These are phyloP conservation scores for Physocephala rufipes DNA, from an alignment of 2,888 invertebrate genomes.

Conservation along the genomic window DNA sequence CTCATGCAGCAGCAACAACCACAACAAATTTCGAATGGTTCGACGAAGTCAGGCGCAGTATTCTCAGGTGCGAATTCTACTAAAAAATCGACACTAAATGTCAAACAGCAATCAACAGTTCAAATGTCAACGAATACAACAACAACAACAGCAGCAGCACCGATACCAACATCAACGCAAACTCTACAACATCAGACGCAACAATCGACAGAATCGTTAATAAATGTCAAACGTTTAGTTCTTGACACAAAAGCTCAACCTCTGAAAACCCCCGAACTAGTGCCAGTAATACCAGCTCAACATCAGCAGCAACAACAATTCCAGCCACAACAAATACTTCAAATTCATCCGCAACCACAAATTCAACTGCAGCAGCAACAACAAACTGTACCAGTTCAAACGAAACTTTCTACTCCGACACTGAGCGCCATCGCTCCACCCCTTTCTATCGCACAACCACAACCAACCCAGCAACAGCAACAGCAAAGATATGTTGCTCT, in stretches of 20 bases:
- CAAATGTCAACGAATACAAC: slow-evolving; percentile 39
- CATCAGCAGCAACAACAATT: slow-evolving; percentile 16
- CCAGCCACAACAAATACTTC: slow-evolving; percentile 23
- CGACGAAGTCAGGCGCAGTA: slow-evolving; percentile 29
- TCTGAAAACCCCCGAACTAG: slow-evolving; percentile 15
- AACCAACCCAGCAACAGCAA: slow-evolving; percentile 42
- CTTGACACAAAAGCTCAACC: slow-evolving; percentile 18
- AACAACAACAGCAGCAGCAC: slow-evolving; percentile 9
- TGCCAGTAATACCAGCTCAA: background rate
- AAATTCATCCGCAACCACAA: slow-evolving; percentile 35
- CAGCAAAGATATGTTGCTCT: slow-evolving; percentile 61
- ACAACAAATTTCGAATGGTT: slow-evolving; percentile 32
- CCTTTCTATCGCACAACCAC: slow-evolving; percentile 37
- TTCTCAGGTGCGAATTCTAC: slow-evolving; percentile 35
- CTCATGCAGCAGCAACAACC: slow-evolving; percentile 40
- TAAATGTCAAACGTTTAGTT: slow-evolving; percentile 14
- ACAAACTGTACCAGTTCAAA: slow-evolving; percentile 22
- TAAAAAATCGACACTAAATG: slow-evolving; percentile 42
- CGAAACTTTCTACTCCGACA: background rate
- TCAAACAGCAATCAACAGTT: slow-evolving; percentile 31
- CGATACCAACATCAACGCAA: slow-evolving; percentile 41
- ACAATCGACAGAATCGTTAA: slow-evolving; percentile 31
- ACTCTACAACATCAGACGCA: slow-evolving; percentile 39
- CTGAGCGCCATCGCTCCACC: background rate
- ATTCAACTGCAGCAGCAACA: slow-evolving; percentile 33